phyloP scores from a whole-genome alignment of 2,888 invertebrate genomes.

The Lamellibrachia columna region DNA sequence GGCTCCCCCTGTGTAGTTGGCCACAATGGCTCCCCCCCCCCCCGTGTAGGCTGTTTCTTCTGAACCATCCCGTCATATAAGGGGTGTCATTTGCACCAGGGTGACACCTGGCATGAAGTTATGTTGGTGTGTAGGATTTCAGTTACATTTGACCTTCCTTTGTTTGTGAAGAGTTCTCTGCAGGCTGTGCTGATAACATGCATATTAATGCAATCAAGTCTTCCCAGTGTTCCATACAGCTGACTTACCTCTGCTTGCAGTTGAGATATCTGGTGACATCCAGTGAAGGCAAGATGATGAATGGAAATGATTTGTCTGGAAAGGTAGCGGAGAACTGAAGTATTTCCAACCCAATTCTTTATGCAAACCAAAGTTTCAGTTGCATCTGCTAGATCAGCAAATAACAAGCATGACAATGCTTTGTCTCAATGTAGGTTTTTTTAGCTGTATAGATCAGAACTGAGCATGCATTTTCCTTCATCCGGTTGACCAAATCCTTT shows the following conservation, averaged over 20 bases:
- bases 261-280: too few relatives aligned
- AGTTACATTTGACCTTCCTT: neutral
- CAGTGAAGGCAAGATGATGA: too few relatives aligned
- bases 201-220: neutral
- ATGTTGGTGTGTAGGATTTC: neutral
- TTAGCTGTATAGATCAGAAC: neutral
- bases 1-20: too few relatives aligned
- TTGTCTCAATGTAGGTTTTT: neutral
- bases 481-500: neutral
- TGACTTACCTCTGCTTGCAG: too few relatives aligned
- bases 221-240: neutral
- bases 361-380: too few relatives aligned
- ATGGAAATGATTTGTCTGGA: too few relatives aligned
- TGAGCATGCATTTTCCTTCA: neutral
- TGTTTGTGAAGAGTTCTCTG: neutral
- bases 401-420: neutral
- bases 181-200: neutral
- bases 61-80: too few relatives aligned
- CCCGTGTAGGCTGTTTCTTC: too few relatives aligned
- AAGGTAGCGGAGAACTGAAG: too few relatives aligned
- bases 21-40: neutral
- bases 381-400: neutral
- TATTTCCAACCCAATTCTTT: too few relatives aligned
- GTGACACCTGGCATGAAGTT: too few relatives aligned
- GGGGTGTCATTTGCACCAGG: too few relatives aligned